Base-by-base conservation (phyloP, 2,888 invertebrate species). In the Eurytoma adleriae region DNA sequence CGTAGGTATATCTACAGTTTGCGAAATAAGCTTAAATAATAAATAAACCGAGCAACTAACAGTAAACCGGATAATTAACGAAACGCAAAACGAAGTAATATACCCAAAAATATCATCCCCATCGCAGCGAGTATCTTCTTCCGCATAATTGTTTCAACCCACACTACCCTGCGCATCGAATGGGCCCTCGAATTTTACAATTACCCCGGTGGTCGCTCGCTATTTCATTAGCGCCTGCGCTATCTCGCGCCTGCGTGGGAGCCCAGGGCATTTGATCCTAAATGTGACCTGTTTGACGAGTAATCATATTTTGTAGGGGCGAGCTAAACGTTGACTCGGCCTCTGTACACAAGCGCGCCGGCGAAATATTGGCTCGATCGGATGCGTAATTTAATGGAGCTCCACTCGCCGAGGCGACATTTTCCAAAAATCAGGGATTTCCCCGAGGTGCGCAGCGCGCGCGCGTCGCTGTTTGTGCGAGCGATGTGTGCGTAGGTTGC, bases 231-330 rank as follows among this genome's bases (percentile, higher is more conserved):
- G 24, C 1, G 52, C 18, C 20, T 16, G 40, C n/a, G 18, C 30
- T 7, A 20, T 61, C 14, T 14, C 24, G 13, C 13, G 24, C 20
- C 12, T 4, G 70, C 40, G 24, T 24, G 70, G 50, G 20, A 68
- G 54, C 10, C 16, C 18, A 5, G 27, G n/a, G 56, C 67, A 48
- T 62, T 56, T 54, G 70, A 62, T 70, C 62, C 64, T 54, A 64
- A 62, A 69, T 56, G 56, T 3, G 40, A 56, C 48, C 62, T 64
- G 77, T 70, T 70, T 76, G 69, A 64, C 56, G 70, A 77, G 70
- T 70, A 77, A 77, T 77, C 77, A 77, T 70, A 77, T 77, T 77
- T 77, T 68, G 76, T 40, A n/a, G 54, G 18, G n/a, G 16, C 48
- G 64, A 67, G 57, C 66, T 74, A 67, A 74, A 74, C 66, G 66